phyloP scores from a whole-genome alignment of 2,888 invertebrate species.

The Perizoma affinitatum region DNA sequence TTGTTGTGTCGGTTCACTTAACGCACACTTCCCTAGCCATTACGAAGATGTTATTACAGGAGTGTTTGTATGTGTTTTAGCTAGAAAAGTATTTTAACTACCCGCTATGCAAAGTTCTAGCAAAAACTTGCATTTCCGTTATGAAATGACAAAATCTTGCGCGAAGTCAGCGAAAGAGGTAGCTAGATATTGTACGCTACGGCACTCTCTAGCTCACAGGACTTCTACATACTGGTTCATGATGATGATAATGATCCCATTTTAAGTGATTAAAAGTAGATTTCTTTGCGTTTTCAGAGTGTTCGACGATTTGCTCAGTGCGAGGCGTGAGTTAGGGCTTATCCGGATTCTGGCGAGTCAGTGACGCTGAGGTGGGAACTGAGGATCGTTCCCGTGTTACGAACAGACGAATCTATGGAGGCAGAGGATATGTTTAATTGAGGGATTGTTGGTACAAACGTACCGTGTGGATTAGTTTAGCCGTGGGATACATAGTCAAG shows the following conservation, averaged over 20 bases:
- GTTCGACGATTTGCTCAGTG: conserved; percentile 18
- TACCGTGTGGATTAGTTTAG: too few relatives aligned
- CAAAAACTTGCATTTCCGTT: too few relatives aligned
- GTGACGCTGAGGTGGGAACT: conserved; percentile 34
- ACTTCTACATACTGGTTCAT: too few relatives aligned
- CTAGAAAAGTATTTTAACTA: conserved; percentile 1
- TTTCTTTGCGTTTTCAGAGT: conserved; percentile 15
- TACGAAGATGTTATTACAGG: conserved; percentile 10
- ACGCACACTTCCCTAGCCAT: conserved; percentile 10
- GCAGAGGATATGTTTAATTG: background rate
- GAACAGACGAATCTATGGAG: conserved; percentile 33
- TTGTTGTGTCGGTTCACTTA: conserved; percentile 39
- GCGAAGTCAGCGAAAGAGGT: too few relatives aligned
- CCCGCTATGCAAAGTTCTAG: background rate
- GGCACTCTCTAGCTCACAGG: too few relatives aligned
- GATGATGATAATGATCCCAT: too few relatives aligned
- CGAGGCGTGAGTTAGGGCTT: conserved; percentile 35
- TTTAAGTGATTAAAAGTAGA: background rate
- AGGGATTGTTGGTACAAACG: too few relatives aligned
- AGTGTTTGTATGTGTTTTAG: conserved; percentile 19
- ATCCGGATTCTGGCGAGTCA: conserved; percentile 39
- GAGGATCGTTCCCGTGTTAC: conserved; percentile 39
- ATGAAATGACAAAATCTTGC: too few relatives aligned
- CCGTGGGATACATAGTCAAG: too few relatives aligned
- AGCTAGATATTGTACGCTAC: too few relatives aligned